phyloP scores from a whole-genome alignment of 2,113 vertebrate genomes.

The Sminthopsis crassicaudata region DNA sequence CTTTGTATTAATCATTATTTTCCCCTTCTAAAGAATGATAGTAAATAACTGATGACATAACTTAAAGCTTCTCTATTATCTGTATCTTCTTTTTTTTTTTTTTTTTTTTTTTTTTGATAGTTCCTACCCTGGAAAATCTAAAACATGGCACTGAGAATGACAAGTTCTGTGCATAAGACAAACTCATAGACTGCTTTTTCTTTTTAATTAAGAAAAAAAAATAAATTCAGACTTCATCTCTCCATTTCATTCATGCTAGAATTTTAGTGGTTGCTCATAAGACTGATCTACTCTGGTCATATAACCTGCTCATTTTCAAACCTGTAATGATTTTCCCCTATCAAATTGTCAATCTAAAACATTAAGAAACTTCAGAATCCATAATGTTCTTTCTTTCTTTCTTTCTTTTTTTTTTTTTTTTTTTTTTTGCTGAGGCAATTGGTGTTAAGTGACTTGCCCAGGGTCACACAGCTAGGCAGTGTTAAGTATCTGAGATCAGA shows the following conservation, averaged over 20 bases:
- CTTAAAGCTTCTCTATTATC: not conserved
- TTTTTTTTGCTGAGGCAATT: too few relatives aligned
- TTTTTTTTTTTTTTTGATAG: not conserved
- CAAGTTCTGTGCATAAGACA: not conserved
- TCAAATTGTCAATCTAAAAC: not conserved
- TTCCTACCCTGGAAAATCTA: not conserved
- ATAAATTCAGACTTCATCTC: not conserved
- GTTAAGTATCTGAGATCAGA: too few relatives aligned
- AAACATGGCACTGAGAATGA: slow-evolving; percentile 24
- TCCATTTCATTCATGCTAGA: not conserved
- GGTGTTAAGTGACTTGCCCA: too few relatives aligned
- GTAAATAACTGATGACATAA: not conserved
- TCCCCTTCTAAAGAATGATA: not conserved
- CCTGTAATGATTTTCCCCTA: not conserved
- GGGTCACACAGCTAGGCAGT: too few relatives aligned
- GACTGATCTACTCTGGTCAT: not conserved
- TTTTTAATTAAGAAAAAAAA: not conserved
- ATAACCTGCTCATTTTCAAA: not conserved
- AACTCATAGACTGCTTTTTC: not conserved
- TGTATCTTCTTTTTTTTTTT: slow-evolving; percentile 22
- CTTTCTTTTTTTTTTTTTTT: too few relatives aligned
- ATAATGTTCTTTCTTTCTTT: too few relatives aligned
- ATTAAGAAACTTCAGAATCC: not conserved
- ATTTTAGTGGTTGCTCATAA: not conserved
- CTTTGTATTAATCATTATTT: not conserved